A percentile compares a stretch with the other conserved stretches of the same genome.
phyloP scores from a whole-genome alignment of 1,140 invertebrate genomes.

The Panulirus ornatus region DNA sequence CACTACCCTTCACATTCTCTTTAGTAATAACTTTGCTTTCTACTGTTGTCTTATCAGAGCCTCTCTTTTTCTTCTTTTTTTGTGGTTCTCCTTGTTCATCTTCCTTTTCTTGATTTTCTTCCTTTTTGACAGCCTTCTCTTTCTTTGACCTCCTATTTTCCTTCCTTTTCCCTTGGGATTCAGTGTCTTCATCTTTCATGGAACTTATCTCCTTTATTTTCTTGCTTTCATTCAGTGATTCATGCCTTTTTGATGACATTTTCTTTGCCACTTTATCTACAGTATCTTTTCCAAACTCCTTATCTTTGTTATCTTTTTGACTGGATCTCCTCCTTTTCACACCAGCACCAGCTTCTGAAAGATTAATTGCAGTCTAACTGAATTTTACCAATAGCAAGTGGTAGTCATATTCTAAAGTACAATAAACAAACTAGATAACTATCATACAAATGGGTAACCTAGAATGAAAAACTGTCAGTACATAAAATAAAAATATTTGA shows the following conservation, averaged over 20 bases:
- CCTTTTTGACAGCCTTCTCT: not conserved
- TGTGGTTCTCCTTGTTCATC: not conserved
- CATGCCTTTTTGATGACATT: not conserved
- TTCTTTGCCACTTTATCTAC: not conserved
- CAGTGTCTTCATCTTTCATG: not conserved
- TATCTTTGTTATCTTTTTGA: not conserved
- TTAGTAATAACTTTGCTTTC: not conserved
- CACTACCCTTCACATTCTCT: not conserved
- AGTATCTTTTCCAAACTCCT: too few species aligned
- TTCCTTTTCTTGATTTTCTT: not conserved
- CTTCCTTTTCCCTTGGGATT: not conserved
- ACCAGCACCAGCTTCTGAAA: not conserved
- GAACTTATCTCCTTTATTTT: not conserved
- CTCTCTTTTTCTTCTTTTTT: conserved; percentile 2
- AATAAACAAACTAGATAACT: not conserved
- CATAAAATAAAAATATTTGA: too few species aligned
- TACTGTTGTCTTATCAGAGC: not conserved
- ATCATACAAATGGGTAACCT: too few species aligned
- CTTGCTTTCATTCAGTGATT: not conserved
- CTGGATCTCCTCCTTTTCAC: not conserved
- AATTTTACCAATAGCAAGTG: not conserved
- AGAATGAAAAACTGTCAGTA: too few species aligned
- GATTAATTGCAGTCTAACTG: not conserved
- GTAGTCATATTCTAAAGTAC: not conserved
- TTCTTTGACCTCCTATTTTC: not conserved